A percentile compares a stretch with the other conserved stretches of the same genome.
These are phyloP conservation scores for Callocephalon fimbriatum DNA, from an alignment of 2,113 vertebrate genomes.

Conservation along the genomic window DNA sequence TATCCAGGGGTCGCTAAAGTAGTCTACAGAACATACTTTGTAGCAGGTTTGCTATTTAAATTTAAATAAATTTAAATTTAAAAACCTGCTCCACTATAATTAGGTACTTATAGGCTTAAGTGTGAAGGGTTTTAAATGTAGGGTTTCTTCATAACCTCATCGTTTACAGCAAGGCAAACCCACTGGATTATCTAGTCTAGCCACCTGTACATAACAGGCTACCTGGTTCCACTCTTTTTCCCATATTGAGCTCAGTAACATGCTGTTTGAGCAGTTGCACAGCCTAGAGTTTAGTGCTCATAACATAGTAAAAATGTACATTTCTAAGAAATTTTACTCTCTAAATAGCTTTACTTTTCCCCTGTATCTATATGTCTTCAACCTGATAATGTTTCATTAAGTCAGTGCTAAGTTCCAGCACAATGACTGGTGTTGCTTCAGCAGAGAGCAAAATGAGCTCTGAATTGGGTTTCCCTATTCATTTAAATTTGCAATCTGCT, in stretches of 20 bases:
- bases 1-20: neutral
- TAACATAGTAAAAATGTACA: neutral
- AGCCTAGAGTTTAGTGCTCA: neutral
- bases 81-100: neutral
- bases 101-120: neutral
- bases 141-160: neutral
- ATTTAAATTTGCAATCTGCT: neutral
- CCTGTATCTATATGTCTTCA: neutral
- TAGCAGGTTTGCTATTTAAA: neutral
- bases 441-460: neutral
- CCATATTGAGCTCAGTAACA: neutral
- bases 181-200: neutral
- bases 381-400: neutral
- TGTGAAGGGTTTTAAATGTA: neutral
- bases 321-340: neutral
- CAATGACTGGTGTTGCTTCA: neutral
- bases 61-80: neutral
- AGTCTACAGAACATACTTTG: neutral
- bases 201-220: neutral
- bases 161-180: neutral
- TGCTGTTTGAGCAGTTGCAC: neutral
- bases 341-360: neutral
- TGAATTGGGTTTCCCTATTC: neutral
- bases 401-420: neutral
- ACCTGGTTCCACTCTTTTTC: neutral